Evolutionary conservation across 2,888 invertebrate species (phyloP).

Genomic region (Epinotia brunnichana): DNA sequence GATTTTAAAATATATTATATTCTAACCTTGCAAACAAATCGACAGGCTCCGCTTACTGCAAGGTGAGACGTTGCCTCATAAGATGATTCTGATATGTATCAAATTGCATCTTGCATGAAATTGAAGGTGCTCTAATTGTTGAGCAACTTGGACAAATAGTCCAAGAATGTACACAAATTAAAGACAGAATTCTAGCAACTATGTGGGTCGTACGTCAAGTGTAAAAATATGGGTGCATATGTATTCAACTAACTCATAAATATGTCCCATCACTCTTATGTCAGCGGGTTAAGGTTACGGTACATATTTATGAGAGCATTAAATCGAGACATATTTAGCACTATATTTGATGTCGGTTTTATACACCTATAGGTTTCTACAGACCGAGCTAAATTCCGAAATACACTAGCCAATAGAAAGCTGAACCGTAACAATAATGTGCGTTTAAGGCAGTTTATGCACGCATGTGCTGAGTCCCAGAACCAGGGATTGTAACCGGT

Average conservation of each 20-base stretch:
- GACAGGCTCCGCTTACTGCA: constrained; percentile 5
- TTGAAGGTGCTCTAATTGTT: constrained; percentile 19
- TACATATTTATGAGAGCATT: too few species aligned
- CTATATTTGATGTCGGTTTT: background rate
- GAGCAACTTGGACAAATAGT: background rate
- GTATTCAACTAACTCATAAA: too few species aligned
- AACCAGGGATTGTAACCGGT: too few species aligned
- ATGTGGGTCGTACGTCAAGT: too few species aligned
- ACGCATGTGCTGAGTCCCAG: constrained; percentile 6
- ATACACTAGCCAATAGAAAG: constrained; percentile 24
- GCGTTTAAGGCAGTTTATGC: background rate
- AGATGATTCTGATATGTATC: constrained; percentile 29
- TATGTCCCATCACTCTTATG: too few species aligned
- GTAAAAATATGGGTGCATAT: too few species aligned
- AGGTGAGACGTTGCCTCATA: constrained; percentile 25
- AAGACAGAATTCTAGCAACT: background rate
- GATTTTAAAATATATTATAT: too few species aligned
- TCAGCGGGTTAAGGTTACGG: too few species aligned
- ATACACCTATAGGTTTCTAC: background rate
- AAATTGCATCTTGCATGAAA: constrained; percentile 22
- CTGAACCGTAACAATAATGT: constrained; percentile 7
- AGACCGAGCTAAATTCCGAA: constrained; percentile 2
- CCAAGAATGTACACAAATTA: background rate
- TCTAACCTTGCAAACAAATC: constrained; percentile 16
- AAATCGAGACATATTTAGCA: too few species aligned